Base-by-base conservation (phyloP, 2,888 invertebrate genomes). In the Lycophotia porphyrea region DNA sequence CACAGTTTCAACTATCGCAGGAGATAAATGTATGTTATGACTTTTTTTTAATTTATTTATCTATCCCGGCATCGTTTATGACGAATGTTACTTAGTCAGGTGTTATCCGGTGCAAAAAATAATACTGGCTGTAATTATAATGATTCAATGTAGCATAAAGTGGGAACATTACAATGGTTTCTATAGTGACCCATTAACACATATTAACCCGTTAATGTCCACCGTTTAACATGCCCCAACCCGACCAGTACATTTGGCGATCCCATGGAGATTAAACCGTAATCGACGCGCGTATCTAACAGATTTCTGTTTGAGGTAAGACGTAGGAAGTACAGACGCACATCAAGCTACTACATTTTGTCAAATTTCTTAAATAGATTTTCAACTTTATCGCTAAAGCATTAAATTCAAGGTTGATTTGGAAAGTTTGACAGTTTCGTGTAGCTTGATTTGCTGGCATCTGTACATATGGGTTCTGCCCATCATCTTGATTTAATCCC, bases 281-380 rank as follows among this genome's bases (percentile, higher is more conserved):
- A 55, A 84, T 71, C 64, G 78, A 83, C 70, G 60, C 36, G 66
- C 47, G 31, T 65, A 79, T 73, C 71, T 61, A n/a, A 13, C n/a
- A 79, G 67, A 68, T 74, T 68, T 71, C 27, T 61, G 60, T 52
- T 61, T 21, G 36, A 8, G 34, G 31, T 61, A 69, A 49, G 31
- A 31, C 31, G 44, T 34, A 24, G 4, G 13, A 39, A 66, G 65
- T 27, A 24, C 2, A 9, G n/a, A n/a, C n/a, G n/a, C n/a, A 36
- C 34, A 5, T 34, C 34, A 34, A 34, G 34, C 34, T 5, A 34
- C 34, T 34, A 34, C 34, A 34, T 34, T 34, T 34, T 34, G 34
- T 34, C 34, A 34, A 34, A 34, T 34, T 34, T 34, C 34, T 34
- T 34, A 4, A 34, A 34, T 34, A 34, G 34, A 34, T 34, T 34